A percentile compares a stretch with the other conserved stretches of the same genome.
phyloP scores from a whole-genome alignment of 2,797 vertebrate species.

The Dicrostonyx torquatus region DNA sequence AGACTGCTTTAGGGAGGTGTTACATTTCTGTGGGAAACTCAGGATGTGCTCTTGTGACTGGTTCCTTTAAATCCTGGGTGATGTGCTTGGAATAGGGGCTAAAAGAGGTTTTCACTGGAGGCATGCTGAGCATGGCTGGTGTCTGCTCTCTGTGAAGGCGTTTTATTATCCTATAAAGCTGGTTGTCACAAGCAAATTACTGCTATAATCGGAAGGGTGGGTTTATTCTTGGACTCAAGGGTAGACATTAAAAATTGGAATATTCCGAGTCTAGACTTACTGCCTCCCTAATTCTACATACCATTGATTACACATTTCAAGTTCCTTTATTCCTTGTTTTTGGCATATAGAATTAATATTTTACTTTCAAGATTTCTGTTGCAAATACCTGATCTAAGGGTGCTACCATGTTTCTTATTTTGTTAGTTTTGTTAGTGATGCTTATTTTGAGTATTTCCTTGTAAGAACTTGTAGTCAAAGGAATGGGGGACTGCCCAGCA shows the following conservation, averaged over 20 bases:
- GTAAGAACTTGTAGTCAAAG: neutral
- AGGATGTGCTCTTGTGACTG: neutral
- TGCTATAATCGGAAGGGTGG: neutral
- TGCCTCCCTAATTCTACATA: neutral
- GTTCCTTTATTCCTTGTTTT: neutral
- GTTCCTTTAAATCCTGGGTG: neutral
- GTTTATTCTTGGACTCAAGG: neutral
- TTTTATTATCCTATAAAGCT: constrained; percentile 21
- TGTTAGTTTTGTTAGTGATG: neutral
- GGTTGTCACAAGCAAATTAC: neutral
- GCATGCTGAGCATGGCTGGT: neutral
- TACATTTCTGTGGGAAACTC: neutral
- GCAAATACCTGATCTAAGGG: neutral
- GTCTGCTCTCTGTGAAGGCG: neutral
- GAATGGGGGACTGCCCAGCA: neutral
- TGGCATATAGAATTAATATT: constrained; percentile 14
- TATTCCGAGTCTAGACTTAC: neutral
- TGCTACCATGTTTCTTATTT: neutral
- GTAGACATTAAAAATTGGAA: neutral
- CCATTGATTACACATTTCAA: neutral
- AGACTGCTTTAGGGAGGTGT: neutral
- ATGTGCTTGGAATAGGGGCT: neutral
- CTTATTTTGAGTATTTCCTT: constrained; percentile 12
- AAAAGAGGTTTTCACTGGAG: neutral
- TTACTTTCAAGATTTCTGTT: constrained; percentile 14